A percentile compares a stretch with the other conserved stretches of the same genome.
Conservation (phyloP, 2,113 vertebrate species). For the Trachemys scripta region DNA sequence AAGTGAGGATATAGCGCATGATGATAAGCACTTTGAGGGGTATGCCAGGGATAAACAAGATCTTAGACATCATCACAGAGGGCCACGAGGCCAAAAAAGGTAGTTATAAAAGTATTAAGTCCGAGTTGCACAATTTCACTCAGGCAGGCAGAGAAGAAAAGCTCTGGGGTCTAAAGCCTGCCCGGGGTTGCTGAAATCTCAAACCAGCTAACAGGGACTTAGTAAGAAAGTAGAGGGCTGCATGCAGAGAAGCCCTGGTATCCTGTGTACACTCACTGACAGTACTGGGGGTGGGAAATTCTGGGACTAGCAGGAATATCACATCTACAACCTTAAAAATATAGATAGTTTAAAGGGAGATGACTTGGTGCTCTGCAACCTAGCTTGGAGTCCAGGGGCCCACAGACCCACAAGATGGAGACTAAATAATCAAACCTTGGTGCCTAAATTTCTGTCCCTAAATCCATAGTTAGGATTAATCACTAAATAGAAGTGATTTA, state of each 20-base stretch:
- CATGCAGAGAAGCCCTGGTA: background rate
- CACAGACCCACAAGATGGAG: background rate
- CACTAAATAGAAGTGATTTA: background rate
- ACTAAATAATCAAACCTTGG: background rate
- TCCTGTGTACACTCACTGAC: background rate
- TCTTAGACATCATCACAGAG: background rate
- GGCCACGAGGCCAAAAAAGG: slow-evolving; percentile 11
- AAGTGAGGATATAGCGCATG: background rate
- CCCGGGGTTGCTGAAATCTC: slow-evolving; percentile 37
- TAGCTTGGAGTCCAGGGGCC: background rate
- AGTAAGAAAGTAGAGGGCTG: background rate
- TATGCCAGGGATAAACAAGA: slow-evolving; percentile 13
- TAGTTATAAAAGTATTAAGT: background rate
- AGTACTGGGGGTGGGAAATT: background rate
- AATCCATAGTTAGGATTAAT: background rate
- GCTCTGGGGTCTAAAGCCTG: background rate
- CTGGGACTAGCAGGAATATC: background rate
- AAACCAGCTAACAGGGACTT: slow-evolving; percentile 41
- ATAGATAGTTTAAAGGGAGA: background rate
- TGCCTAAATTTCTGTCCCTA: background rate
- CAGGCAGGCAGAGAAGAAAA: slow-evolving; percentile 6
- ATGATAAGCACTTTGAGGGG: background rate
- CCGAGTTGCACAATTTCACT: slow-evolving; percentile 35
- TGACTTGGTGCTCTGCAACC: background rate
- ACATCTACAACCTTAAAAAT: slow-evolving; percentile 4